Percentiles rank a stretch among this genome's conserved stretches.
phyloP scores from a whole-genome alignment of 2,888 invertebrate species.

The Galerucella nymphaeae region DNA sequence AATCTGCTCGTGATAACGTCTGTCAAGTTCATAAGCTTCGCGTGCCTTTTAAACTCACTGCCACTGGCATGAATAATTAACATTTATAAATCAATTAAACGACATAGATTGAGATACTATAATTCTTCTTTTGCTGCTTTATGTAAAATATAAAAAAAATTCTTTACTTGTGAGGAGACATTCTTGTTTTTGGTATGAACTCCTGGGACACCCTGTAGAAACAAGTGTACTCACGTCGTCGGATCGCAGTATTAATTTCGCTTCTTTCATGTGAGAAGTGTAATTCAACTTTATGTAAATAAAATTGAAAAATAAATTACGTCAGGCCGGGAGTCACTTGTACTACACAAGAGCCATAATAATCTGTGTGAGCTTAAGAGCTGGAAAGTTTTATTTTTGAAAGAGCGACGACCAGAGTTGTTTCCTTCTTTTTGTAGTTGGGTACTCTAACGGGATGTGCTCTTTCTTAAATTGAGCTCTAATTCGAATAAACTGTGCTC shows the following conservation, averaged over 20 bases:
- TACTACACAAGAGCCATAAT: no score
- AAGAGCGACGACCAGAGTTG: conserved; percentile 28
- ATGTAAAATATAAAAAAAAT: no score
- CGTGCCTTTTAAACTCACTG: no score
- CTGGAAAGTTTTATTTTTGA: conserved; percentile 41
- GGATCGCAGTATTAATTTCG: conserved; percentile 15
- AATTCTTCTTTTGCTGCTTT: no score
- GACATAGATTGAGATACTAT: no score
- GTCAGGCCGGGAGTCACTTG: conserved; percentile 33
- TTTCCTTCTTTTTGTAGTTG: conserved; percentile 39
- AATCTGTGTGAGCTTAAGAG: conserved; percentile 39
- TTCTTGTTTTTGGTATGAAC: no score
- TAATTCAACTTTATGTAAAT: conserved; percentile 41
- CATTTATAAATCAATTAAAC: no score
- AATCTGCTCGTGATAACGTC: no score
- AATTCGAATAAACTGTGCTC: conserved; percentile 42
- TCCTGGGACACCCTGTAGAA: no score
- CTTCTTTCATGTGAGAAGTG: conserved; percentile 28
- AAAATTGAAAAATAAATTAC: conserved; percentile 40
- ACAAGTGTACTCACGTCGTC: background rate
- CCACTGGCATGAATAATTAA: no score
- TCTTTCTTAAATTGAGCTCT: conserved; percentile 44
- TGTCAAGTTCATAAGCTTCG: no score
- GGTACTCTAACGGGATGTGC: conserved; percentile 36
- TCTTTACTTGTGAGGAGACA: no score